These are phyloP conservation scores for Plecturocebus donacophilus DNA, from an alignment of 2,113 vertebrate genomes.

Conservation along the genomic window DNA sequence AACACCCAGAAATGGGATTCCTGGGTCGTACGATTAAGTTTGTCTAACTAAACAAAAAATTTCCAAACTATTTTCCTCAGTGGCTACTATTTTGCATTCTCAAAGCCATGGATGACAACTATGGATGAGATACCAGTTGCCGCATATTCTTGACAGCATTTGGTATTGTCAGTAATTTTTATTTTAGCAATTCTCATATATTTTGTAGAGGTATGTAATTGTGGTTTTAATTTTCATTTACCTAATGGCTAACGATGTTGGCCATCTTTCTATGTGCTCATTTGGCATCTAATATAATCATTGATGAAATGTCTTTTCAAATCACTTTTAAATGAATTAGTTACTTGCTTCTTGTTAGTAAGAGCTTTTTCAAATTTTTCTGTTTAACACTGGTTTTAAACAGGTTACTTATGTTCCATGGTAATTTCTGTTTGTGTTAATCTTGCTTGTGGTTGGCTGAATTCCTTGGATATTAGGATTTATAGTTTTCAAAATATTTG, in stretches of 20 bases:
- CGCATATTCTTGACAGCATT: not conserved
- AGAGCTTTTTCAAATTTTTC: not conserved
- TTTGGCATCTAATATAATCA: not conserved
- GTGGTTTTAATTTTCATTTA: not conserved
- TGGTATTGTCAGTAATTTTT: not conserved
- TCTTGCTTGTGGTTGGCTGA: not conserved
- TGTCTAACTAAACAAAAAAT: not conserved
- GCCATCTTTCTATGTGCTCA: not conserved
- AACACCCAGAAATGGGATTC: not conserved
- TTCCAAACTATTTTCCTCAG: not conserved
- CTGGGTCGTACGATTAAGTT: not conserved
- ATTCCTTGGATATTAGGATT: not conserved
- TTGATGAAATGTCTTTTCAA: not conserved
- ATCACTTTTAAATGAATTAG: not conserved
- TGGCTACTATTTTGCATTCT: not conserved
- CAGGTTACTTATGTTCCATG: not conserved
- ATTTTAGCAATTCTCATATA: not conserved
- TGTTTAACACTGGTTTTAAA: constrained; percentile 2
- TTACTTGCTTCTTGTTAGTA: not conserved
- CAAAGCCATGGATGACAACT: not conserved
- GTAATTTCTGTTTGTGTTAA: not conserved
- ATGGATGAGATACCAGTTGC: not conserved
- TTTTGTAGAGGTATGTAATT: not conserved
- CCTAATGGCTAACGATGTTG: not conserved
- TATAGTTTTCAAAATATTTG: not conserved